Base-by-base conservation (phyloP, 1,140 invertebrate genomes). In the Eulimnadia texana region DNA sequence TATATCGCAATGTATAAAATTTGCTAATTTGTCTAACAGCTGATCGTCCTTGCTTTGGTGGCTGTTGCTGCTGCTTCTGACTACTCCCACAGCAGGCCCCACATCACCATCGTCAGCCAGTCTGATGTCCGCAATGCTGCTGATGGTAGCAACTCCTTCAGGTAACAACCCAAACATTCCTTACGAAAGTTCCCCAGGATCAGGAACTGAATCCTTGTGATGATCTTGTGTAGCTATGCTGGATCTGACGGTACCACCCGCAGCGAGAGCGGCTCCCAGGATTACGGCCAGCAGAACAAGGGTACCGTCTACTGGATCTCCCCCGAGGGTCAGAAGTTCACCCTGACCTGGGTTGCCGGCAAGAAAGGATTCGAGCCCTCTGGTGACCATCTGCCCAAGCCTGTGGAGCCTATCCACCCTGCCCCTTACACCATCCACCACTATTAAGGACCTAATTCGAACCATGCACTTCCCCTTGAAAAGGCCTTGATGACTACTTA, bases 251-350 rank as follows among this genome's bases (percentile, higher is more conserved):
- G 60, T 33, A 61, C 60, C n/a, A 61, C 60, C 1, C 60, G 60
- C 11, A 51, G 53, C 20, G 60, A 61, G 33, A n/a, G 50, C 20
- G 50, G 53, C 6, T 25, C 42, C 16, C 55, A 58, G n/a, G n/a
- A 19, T 16, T 57, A 57, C 55, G 62, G 62, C 47, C 58, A 57
- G 22, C 59, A 64, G 69, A 73, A 27, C 75, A 78, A 70, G 73
- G 77, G 68, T 66, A 28, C 47, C 10, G 50, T 50, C 20, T 65
- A 52, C 25, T 69, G 66, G 60, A 63, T 62, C 6, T 62, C 62
- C 3, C 62, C 65, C 33, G 68, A 69, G 25, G 68, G 68, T 24
- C 42, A 42, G 13, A 60, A 61, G 16, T 61, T 66, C 23, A 56
- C 60, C 20, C 49, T 69, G 16, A 59, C 61, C 20, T 69, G 62